These are phyloP conservation scores for Megamerina dolium DNA, from an alignment of 2,888 invertebrate species.

Conservation along the genomic window DNA sequence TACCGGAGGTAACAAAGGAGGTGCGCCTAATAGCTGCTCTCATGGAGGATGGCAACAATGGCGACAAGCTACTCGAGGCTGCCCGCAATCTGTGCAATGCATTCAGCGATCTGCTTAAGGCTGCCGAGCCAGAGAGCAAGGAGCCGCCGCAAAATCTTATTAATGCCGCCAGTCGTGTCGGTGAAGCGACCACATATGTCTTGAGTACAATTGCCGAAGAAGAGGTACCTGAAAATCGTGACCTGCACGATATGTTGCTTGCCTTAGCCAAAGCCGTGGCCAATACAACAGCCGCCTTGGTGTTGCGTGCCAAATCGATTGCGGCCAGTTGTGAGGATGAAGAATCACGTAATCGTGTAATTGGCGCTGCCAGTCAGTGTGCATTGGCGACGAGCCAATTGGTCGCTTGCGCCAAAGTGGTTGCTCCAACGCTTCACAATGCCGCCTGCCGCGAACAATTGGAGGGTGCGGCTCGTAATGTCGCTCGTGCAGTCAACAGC, in stretches of 20 bases:
- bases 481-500: conserved; percentile 84
- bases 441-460: conserved; percentile 85
- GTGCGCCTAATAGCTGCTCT: conserved; percentile 79
- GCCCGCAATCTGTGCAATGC: conserved; percentile 87
- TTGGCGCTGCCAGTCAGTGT: conserved; percentile 93
- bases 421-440: conserved; percentile 76
- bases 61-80: conserved; percentile 83
- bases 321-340: conserved; percentile 78
- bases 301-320: conserved; percentile 93
- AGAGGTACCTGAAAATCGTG: conserved; percentile 77
- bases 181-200: conserved; percentile 92
- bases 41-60: conserved; percentile 80
- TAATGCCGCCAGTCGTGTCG: conserved; percentile 92
- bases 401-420: conserved; percentile 94
- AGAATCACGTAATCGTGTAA: conserved; percentile 57
- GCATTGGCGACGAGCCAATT: conserved; percentile 96
- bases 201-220: conserved; percentile 90
- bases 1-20: conserved; percentile 91
- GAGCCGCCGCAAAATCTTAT: conserved; percentile 90
- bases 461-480: conserved; percentile 86
- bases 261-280: conserved; percentile 95
- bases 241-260: conserved; percentile 83
- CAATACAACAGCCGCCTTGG: conserved; percentile 93
- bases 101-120: conserved; percentile 88
- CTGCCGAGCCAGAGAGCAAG: conserved; percentile 91